These are phyloP conservation scores for Urocynchramus pylzowi DNA, from an alignment of 2,113 vertebrate species.

Conservation along the genomic window DNA sequence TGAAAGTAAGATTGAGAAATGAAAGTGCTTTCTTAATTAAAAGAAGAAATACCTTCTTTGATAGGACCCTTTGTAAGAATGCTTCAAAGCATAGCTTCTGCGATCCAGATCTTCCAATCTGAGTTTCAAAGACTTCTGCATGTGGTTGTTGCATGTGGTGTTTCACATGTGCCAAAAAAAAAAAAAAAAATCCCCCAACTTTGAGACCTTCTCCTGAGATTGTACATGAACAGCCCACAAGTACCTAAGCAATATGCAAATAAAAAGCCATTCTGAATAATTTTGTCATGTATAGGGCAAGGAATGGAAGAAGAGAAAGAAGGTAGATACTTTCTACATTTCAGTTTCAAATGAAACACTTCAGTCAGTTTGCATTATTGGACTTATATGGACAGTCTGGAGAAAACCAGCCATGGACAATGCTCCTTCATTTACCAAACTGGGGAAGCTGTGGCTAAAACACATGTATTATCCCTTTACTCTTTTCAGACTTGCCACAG, in stretches of 20 bases:
- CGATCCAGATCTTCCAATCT: conserved; percentile 45
- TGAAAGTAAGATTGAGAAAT: conserved; percentile 16
- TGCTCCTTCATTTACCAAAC: neutral
- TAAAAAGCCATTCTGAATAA: neutral
- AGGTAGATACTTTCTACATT: neutral
- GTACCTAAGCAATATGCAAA: neutral
- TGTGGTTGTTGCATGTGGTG: conserved; percentile 40
- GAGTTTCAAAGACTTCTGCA: conserved; percentile 59
- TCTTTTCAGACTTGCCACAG: conserved; percentile 6
- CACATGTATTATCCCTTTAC: neutral
- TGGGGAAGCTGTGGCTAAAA: neutral
- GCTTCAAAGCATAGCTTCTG: conserved; percentile 63
- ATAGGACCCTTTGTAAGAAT: conserved; percentile 47
- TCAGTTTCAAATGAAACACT: neutral
- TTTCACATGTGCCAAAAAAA: neutral
- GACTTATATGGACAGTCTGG: neutral
- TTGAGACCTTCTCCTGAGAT: neutral
- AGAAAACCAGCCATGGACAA: neutral
- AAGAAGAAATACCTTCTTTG: conserved; percentile 59
- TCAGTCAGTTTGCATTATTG: accelerated
- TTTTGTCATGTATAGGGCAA: neutral
- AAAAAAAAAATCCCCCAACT: neutral
- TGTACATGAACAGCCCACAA: neutral
- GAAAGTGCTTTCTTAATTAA: conserved; percentile 42
- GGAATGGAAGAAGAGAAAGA: neutral